Evolutionary conservation across 2,113 vertebrate genomes (phyloP), one percentile per base, ranked within the genome.

Genomic region (Bos indicus): DNA sequence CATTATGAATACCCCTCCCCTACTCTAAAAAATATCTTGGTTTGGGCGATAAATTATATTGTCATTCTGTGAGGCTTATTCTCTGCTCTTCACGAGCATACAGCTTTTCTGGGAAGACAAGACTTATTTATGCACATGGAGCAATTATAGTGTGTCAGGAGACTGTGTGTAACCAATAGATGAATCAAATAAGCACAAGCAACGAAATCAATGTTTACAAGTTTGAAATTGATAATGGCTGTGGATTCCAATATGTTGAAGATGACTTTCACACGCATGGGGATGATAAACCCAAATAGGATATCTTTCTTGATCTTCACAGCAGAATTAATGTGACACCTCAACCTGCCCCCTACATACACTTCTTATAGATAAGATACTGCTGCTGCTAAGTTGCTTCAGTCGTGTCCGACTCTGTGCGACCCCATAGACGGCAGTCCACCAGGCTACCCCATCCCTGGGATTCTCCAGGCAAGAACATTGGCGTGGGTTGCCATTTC

Each of bases 41-140:
- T 90, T 91, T 95, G 48, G 19, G 67, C 84, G 9, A 88, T 93
- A 98, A 97, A 95, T 97, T 96, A 95, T 30, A 88, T 93, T 97
- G 77, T 90, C 48, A 96, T 90, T 96, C 88, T 90, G 52, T 94
- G 48, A 78, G 52, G 40, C n/a, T 94, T 62, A 82, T 15, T 92
- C 59, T 95, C 84, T 96, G 62, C 43, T 90, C 96, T 88, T 40
- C 56, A 74, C 30, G 82, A 67, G 48, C 56, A 88, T 80, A 92
- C 48, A 90, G 56, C 82, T 93, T 95, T 97, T 94, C 88, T 91
- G 64, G 85, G 81, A 90, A 97, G 84, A 94, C 11, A 92, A 87
- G 46, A 74, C 52, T 92, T 97, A 92, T 95, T 95, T 92, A 89
- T 78, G 67, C 23, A 67, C 89, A 86, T 51, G 28, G n/a, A 78